Percentiles rank a stretch among this genome's conserved stretches.
Conservation (phyloP, 2,797 vertebrate genomes). For the Merluccius polli region DNA sequence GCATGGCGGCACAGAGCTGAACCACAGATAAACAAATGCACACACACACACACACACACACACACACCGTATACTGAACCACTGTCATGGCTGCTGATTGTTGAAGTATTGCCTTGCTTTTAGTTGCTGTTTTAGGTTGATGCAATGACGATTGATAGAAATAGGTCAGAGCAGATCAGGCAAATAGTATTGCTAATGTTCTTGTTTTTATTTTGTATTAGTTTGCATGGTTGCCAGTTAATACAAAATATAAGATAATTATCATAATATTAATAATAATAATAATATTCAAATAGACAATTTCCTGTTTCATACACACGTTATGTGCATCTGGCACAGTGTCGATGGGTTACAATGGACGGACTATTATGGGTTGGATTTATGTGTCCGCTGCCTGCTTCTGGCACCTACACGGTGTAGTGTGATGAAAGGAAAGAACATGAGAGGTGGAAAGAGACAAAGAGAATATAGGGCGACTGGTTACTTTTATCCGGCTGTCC, state of each 20-base stretch:
- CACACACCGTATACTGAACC: neutral
- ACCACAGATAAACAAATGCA: slow-evolving; percentile 14
- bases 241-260: neutral
- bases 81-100: neutral
- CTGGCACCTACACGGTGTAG: neutral
- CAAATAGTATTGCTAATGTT: neutral
- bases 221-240: too few relatives aligned
- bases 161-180: neutral
- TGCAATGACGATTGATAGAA: neutral
- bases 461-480: neutral
- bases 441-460: neutral
- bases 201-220: neutral
- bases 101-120: neutral
- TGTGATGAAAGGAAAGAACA: neutral
- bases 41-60: neutral
- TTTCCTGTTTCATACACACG: neutral
- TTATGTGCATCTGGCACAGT: neutral
- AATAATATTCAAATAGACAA: neutral
- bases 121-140: neutral
- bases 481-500: slow-evolving; percentile 14
- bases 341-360: neutral
- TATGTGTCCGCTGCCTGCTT: neutral
- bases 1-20: slow-evolving; percentile 44
- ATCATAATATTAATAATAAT: too few relatives aligned
- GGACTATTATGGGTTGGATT: slow-evolving; percentile 2